Base-by-base conservation (phyloP, 2,888 invertebrate species). In the Drosophila kuntzei region DNA sequence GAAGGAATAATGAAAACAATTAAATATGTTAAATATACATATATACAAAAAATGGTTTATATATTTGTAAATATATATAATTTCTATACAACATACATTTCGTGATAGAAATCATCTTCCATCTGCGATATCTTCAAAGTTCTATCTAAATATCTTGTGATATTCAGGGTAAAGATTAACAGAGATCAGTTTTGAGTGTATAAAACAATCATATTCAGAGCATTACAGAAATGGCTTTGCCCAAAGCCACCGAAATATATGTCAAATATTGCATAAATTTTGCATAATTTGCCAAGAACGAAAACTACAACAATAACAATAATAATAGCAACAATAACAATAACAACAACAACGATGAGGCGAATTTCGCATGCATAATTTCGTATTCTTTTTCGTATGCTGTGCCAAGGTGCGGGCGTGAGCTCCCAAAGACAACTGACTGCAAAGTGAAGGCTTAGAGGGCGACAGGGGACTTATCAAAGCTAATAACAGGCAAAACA, bases 251-350 rank as follows among this genome's bases (percentile, higher is more conserved):
- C 63, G 20, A 34, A 43, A 84, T 87, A 78, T 83, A 71, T 89
- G 84, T 83, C 84, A 87, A 87, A 76, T 74, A 80, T 89, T 89
- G 84, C 80, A 84, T 84, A 89, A 87, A 84, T 78, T 86, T 89
- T 57, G 70, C 68, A 80, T 89, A 78, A 80, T 67, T 68, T 70
- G 63, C 12, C 27, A 46, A 44, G 32, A 71, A 50, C 37, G 59
- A 46, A 58, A 60, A 50, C 62, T 22, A 29, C 49, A 37, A 49
- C 34, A 43, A 51, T 41, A 36, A 44, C 37, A 47, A 49, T n/a
- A 62, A 43, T 32, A 34, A 27, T 43, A 47, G 41, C 41, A 54
- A 53, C n/a, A 65, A 47, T 43, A 54, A 53, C 8, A 59, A 47
- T 20, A 47, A 46, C 14, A 53, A 41, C 51, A 58, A 64, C 50